Evolutionary conservation across 2,113 vertebrate species (phyloP).

Genomic region (Genyomyrus donnyi): DNA sequence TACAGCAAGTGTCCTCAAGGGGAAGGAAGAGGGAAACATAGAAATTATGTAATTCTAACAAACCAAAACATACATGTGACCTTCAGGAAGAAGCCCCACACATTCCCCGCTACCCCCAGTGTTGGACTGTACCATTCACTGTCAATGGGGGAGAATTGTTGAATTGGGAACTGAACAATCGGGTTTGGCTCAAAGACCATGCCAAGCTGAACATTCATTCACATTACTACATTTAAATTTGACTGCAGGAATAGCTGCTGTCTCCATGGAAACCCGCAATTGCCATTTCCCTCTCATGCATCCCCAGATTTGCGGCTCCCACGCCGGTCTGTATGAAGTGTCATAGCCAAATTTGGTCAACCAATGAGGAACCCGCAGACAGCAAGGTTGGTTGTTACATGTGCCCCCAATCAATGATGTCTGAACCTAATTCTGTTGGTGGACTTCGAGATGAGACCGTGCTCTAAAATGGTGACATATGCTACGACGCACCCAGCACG

Average conservation of each 20-base stretch:
- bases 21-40: neutral
- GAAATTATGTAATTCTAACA: neutral
- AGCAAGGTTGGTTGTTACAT: neutral
- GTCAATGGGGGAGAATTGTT: neutral
- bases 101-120: neutral
- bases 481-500: neutral
- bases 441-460: neutral
- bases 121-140: neutral
- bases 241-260: neutral
- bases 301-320: neutral
- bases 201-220: constrained; percentile 3
- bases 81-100: neutral
- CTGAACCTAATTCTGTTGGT: neutral
- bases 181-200: neutral
- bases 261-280: neutral
- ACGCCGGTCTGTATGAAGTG: neutral
- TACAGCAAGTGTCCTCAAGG: neutral
- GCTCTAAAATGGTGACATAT: neutral
- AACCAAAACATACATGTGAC: neutral
- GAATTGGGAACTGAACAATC: neutral
- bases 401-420: neutral
- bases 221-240: neutral
- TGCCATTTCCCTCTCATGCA: constrained; percentile 1
- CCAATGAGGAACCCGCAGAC: neutral
- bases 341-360: neutral